These are phyloP conservation scores for Anabas testudineus DNA, from an alignment of 2,797 vertebrate species.

Conservation along the genomic window DNA sequence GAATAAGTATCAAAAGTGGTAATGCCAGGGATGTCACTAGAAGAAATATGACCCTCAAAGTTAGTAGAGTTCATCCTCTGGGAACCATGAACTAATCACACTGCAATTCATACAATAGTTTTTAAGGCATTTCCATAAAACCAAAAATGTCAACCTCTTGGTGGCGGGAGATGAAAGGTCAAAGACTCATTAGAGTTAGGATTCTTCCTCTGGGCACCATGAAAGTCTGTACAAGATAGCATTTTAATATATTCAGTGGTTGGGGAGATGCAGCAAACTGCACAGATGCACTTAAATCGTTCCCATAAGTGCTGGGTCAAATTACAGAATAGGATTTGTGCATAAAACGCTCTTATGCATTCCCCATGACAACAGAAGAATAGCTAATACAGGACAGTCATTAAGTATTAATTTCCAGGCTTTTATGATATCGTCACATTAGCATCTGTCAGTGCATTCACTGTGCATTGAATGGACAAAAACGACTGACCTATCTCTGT, in stretches of 20 bases:
- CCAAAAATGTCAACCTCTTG: background rate
- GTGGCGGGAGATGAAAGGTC: background rate
- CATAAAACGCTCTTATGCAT: slow-evolving; percentile 19
- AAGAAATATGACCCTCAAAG: background rate
- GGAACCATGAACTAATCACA: background rate
- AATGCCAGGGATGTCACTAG: background rate
- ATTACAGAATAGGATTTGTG: slow-evolving; percentile 30
- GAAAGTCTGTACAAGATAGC: background rate
- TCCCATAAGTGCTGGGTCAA: slow-evolving; percentile 12
- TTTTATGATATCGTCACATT: slow-evolving; percentile 56
- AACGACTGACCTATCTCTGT: slow-evolving; percentile 48
- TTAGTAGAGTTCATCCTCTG: background rate
- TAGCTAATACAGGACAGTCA: slow-evolving; percentile 62
- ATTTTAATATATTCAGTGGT: background rate
- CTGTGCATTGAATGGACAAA: slow-evolving; percentile 45
- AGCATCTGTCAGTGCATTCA: slow-evolving; percentile 55
- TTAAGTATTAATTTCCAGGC: slow-evolving; percentile 65
- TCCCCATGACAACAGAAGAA: slow-evolving; percentile 46
- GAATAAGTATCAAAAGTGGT: no score
- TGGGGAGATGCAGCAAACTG: background rate
- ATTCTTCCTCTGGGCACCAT: background rate
- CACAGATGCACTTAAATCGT: slow-evolving; percentile 6
- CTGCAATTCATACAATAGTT: background rate
- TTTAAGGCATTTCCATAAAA: background rate
- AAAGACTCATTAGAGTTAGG: background rate